Percentiles rank a stretch among this genome's conserved stretches.
phyloP scores from a whole-genome alignment of 2,797 vertebrate species.

The Mus minutoides region DNA sequence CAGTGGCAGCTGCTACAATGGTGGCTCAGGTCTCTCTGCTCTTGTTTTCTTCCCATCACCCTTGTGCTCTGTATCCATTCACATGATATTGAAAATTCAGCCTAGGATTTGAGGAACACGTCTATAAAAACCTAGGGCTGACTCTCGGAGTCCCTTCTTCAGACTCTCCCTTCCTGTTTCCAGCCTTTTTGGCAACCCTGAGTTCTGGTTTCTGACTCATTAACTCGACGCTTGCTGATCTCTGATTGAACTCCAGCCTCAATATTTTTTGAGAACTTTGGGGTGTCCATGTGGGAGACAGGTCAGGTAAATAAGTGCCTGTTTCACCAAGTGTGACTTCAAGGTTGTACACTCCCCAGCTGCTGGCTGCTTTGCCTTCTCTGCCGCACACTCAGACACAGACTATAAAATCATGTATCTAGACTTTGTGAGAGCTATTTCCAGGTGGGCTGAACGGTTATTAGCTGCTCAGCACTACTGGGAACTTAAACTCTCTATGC shows the following conservation, averaged over 20 bases:
- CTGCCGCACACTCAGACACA: background rate
- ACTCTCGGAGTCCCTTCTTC: background rate
- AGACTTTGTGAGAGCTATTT: conserved; percentile 12
- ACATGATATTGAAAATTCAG: background rate
- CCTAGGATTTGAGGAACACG: background rate
- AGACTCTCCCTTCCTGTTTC: background rate
- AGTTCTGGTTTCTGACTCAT: background rate
- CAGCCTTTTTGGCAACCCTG: background rate
- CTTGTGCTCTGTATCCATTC: background rate
- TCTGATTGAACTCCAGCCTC: background rate
- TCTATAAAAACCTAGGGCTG: background rate
- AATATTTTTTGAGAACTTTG: background rate
- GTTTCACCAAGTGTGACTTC: background rate
- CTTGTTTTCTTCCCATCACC: background rate
- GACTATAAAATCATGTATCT: background rate
- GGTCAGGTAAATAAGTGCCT: background rate
- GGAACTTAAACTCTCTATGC: background rate
- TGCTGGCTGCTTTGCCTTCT: background rate
- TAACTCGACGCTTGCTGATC: background rate
- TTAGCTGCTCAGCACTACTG: background rate
- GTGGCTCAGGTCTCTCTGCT: background rate
- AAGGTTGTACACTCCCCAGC: background rate
- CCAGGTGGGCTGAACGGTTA: background rate
- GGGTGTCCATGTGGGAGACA: background rate
- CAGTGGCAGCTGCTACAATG: background rate